Conservation (phyloP, 2,797 vertebrate species). For the Apodemus agrarius region DNA sequence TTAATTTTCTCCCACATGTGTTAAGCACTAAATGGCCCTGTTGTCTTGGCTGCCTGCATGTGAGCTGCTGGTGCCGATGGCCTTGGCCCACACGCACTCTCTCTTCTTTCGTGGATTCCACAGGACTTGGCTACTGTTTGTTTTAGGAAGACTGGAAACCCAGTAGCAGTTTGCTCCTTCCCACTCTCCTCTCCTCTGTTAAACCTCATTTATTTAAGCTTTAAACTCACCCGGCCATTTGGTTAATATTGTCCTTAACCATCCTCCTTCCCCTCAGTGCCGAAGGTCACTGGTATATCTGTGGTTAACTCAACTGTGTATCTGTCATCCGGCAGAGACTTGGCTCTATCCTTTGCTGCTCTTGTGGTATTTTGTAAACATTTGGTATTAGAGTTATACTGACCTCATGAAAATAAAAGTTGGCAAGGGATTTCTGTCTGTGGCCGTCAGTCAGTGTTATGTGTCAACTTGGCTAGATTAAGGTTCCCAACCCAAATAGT, state of each 20-base stretch:
- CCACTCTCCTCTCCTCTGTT: neutral
- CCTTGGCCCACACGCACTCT: neutral
- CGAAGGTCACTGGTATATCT: neutral
- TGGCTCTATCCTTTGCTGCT: neutral
- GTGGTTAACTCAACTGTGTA: neutral
- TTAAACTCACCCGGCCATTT: neutral
- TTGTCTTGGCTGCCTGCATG: fast-evolving
- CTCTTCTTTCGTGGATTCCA: neutral
- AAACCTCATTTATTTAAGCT: neutral
- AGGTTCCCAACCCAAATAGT: neutral
- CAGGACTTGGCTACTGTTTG: neutral
- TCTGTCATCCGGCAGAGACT: neutral
- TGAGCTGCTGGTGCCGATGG: neutral
- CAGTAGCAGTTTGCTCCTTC: neutral
- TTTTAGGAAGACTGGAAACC: neutral
- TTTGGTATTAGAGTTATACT: neutral
- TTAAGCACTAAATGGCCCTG: neutral
- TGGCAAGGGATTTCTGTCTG: neutral
- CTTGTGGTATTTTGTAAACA: neutral
- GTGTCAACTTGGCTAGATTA: neutral
- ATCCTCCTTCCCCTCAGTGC: neutral
- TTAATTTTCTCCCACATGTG: neutral
- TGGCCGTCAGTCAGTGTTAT: neutral
- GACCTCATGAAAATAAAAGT: neutral
- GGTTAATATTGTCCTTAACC: neutral